Evolutionary conservation across 1,140 invertebrate genomes (phyloP), one percentile per base, ranked within the genome.

Genomic region (Palaemon carinicauda): DNA sequence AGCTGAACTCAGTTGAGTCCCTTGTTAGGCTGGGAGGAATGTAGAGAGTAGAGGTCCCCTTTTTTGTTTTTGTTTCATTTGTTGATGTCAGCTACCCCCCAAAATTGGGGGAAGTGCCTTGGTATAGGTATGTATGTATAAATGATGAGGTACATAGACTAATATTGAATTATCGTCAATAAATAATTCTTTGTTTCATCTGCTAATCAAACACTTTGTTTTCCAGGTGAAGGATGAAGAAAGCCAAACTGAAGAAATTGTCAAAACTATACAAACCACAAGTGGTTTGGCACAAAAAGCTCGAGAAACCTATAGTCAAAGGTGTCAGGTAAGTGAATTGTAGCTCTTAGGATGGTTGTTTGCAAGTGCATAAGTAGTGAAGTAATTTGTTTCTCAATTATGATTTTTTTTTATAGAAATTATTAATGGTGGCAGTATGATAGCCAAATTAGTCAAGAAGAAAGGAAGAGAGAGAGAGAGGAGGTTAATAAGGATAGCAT

Each of bases 181-280:
- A 5, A 7, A 0, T 41, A 41, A 41, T 41, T 12, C 41, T 41
- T 1, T 5, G 41, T 41, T 5, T 5, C 12, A 9, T 31, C 21
- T 27, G 41, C 29, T 84, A 82, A 29, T 12, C n/a, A 24, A 74
- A 12, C 50, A 51, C 29, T 4, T 7, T 17, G 21, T 51, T 77
- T 17, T 31, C 12, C 89, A 96, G 95, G 94, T 98, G 78, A 98
- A 98, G 92, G 97, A 98, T 92, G 96, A 97, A 89, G 97, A 98
- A 93, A 95, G 96, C 1, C 95, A 95, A 87, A 98, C 97, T 3
- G 92, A 97, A 88, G 97, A 98, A 92, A 94, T 96, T 87, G 97
- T 98, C 52, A 95, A 97, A 92, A 92, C 94, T 89, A 96, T 98
- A 91, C 97, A 98, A 91, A 95, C 95, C 83, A 96, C 96, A 21